Conservation (phyloP, 2,113 vertebrate genomes). For the Emberiza fucata region DNA sequence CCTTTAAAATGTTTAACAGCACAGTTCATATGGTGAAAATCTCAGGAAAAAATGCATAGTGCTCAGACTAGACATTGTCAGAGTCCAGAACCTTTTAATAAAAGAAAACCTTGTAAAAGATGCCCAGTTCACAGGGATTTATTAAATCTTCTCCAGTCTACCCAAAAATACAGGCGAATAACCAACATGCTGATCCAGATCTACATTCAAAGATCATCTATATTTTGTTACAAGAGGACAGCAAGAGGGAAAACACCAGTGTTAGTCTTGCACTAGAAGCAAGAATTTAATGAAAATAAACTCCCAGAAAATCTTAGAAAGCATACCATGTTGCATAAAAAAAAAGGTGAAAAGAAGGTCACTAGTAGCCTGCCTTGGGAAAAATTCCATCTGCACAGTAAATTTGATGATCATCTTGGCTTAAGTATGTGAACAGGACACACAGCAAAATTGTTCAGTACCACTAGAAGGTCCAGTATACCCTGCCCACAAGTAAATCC, state of each 20-base stretch:
- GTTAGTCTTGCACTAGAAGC: background rate
- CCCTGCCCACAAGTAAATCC: background rate
- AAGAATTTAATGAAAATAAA: background rate
- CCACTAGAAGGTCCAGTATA: background rate
- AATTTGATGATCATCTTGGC: background rate
- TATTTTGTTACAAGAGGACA: background rate
- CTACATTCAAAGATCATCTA: background rate
- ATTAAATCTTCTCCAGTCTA: background rate
- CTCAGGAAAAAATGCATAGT: background rate
- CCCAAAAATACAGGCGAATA: background rate
- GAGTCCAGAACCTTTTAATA: background rate
- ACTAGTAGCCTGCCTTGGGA: background rate
- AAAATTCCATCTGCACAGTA: constrained; percentile 1
- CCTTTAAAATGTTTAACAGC: background rate
- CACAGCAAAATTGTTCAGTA: background rate
- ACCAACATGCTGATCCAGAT: background rate
- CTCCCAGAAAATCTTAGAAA: constrained; percentile 28
- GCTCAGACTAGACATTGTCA: background rate
- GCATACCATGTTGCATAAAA: background rate
- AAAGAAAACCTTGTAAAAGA: background rate
- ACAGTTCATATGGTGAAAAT: background rate
- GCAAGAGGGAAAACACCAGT: background rate
- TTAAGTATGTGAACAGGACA: background rate
- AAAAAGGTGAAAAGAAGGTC: constrained; percentile 13
- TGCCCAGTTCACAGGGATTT: background rate